Evolutionary conservation across 2,113 vertebrate genomes (phyloP), one percentile per base, ranked within the genome.

Genomic region (Muntiacus reevesi): DNA sequence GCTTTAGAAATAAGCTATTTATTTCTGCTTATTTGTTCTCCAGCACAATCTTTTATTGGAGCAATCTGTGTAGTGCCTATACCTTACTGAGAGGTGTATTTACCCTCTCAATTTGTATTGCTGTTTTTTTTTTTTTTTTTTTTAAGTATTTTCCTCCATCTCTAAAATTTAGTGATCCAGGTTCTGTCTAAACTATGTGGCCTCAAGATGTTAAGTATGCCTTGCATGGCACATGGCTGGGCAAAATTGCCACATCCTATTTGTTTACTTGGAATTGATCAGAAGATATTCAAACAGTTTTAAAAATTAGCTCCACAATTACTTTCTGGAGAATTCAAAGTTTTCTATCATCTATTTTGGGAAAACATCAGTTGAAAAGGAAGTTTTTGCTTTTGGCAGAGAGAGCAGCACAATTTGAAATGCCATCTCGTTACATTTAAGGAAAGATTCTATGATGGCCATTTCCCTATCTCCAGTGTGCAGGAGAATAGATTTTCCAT

Each of bases 331-430:
- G 82, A 95, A 97, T 86, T 95, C 50, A 79, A 85, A 96, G 36
- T n/a, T 88, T 78, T 52, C 60, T 50, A n/a, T 87, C 91, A 95
- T 59, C 33, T 89, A 52, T 47, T 79, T 57, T 25, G 85, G 52
- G 2, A 3, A 95, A 85, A 93, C 95, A 89, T 85, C 55, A 89
- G 95, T 93, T 96, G 94, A 97, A 96, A n/a, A 25, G 74, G 71
- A 93, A 47, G 40, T 90, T 0, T 98, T 83, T 54, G 71, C 62
- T 97, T 96, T 97, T 97, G 71, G 67, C 93, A 94, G 30, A 64
- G 83, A 95, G 7, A 86, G 7, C 27, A 19, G 57, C 43, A 3
- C 1, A 81, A 17, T 71, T n/a, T 79, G 60, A 96, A 97, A 97
- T 40, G 25, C 36, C 15, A 36, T 19, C 87, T 96, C 57, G 45